phyloP scores from a whole-genome alignment of 1,140 invertebrate genomes.

The Anoplophora glabripennis region DNA sequence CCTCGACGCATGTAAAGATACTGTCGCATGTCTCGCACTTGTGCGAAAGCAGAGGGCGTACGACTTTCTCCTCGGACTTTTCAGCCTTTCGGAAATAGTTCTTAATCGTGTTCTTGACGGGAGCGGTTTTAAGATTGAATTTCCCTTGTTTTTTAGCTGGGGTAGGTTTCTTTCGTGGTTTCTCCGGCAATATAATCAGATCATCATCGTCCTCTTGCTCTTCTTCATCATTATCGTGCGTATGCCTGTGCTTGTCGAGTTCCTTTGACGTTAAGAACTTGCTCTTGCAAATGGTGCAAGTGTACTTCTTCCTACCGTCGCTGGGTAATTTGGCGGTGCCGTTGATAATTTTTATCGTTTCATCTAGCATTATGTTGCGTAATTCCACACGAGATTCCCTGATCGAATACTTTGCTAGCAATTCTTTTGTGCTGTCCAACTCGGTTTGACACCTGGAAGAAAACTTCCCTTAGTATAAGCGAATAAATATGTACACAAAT shows the following conservation, averaged over 20 bases:
- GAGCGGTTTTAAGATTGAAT: too few species aligned
- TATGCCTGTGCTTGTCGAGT: slow-evolving; percentile 18
- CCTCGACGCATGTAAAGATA: slow-evolving; percentile 67
- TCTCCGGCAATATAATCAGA: not conserved
- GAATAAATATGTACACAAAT: too few species aligned
- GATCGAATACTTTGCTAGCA: not conserved
- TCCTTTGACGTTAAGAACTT: slow-evolving; percentile 19
- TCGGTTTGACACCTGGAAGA: too few species aligned
- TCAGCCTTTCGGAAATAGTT: too few species aligned
- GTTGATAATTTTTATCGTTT: too few species aligned
- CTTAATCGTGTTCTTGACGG: too few species aligned
- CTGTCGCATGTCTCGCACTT: slow-evolving; percentile 43
- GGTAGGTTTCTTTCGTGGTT: not conserved
- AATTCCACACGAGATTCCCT: not conserved
- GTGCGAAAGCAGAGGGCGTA: slow-evolving; percentile 44
- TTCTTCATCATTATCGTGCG: slow-evolving; percentile 17
- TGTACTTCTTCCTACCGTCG: slow-evolving; percentile 10
- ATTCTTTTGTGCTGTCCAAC: not conserved
- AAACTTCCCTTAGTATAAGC: too few species aligned
- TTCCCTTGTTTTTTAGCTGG: too few species aligned
- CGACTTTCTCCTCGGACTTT: slow-evolving; percentile 32
- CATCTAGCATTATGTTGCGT: too few species aligned
- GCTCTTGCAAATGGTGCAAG: slow-evolving; percentile 24
- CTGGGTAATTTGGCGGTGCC: too few species aligned
- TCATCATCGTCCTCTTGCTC: not conserved